Evolutionary conservation across 2,888 invertebrate species (phyloP), one percentile per base, ranked within the genome.

Genomic region (Alloplasta piceator): DNA sequence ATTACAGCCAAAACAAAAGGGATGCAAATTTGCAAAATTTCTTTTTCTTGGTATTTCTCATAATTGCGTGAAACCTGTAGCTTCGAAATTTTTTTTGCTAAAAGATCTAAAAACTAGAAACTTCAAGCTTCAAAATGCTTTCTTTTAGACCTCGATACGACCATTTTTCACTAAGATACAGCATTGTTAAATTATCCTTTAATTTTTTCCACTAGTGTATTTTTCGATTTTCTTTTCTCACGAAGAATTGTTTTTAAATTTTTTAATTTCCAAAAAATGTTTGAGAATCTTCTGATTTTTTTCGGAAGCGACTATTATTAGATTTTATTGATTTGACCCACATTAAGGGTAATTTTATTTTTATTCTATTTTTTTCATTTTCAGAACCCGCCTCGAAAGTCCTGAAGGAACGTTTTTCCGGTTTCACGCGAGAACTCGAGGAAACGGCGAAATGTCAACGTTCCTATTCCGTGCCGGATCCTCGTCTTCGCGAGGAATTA

Each of bases 361-460:
- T 14, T 68, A 48, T 55, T n/a, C 46, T 61, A 7, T 41, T 67
- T 58, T 55, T 67, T 58, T 43, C n/a, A 10, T 64, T 78, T 72
- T 16, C 90, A 98, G 98, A 91, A 77, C 87, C 87, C 26, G 89
- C 87, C 6, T 84, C 90, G 12, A 92, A 92, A 82, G 85, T 87
- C n/a, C 78, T 92, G 61, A 92, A 92, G 73, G 92, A 92, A 38
- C 89, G 90, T 36, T 92, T 92, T 52, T 85, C 90, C 26, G 96
- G 96, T 66, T 99, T 99, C 92, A 98, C 99, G 92, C 98, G 98
- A 91, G 99, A 99, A 92, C 96, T 99, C 91, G 98, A 99, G 89
- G 98, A 98, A 87, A 95, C 96, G 10, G 95, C 95, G 1, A 95
- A 96, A 85, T 94, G 95, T 41, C 98, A 99, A 93, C 95, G 97